Conservation (phyloP, 1,140 invertebrate genomes). For the Leptonema lineaticorne region DNA sequence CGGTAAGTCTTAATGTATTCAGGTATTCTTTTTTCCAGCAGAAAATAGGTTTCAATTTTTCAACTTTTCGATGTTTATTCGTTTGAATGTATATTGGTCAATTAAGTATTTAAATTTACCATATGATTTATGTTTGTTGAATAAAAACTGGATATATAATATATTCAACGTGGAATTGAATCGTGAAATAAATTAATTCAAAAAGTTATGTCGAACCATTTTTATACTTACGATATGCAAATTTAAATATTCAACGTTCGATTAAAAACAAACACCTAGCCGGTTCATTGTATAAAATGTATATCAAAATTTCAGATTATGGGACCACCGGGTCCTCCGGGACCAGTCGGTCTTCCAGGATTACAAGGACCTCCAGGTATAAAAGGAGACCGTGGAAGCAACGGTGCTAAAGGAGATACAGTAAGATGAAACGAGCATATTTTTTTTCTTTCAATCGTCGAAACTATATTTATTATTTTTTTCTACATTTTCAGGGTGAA, state of each 20-base stretch:
- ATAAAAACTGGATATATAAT: too few relatives aligned
- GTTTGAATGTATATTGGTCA: too few relatives aligned
- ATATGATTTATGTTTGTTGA: too few relatives aligned
- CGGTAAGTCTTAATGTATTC: too few relatives aligned
- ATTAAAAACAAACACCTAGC: too few relatives aligned
- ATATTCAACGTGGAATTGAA: too few relatives aligned
- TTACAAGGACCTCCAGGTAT: slow-evolving; percentile 82
- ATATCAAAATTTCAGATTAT: slow-evolving; percentile 51
- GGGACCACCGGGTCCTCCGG: slow-evolving; percentile 83
- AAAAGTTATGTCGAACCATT: background rate
- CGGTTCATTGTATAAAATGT: too few relatives aligned
- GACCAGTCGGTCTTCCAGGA: slow-evolving; percentile 71
- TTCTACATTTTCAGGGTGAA: slow-evolving; percentile 70
- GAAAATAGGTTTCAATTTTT: too few relatives aligned
- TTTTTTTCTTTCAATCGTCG: slow-evolving; percentile 12
- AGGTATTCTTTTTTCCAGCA: too few relatives aligned
- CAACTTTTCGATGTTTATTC: too few relatives aligned
- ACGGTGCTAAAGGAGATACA: slow-evolving; percentile 85
- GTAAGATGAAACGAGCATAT: slow-evolving; percentile 59
- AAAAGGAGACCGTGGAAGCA: slow-evolving; percentile 82
- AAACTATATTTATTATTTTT: slow-evolving; percentile 4
- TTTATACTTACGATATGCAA: background rate
- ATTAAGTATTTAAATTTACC: too few relatives aligned
- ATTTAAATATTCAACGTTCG: background rate
- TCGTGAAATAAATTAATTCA: background rate